A percentile compares a stretch with the other conserved stretches of the same genome.
Evolutionary conservation across 2,797 vertebrate genomes (phyloP).

Genomic region (Acestrorhynchus altus): DNA sequence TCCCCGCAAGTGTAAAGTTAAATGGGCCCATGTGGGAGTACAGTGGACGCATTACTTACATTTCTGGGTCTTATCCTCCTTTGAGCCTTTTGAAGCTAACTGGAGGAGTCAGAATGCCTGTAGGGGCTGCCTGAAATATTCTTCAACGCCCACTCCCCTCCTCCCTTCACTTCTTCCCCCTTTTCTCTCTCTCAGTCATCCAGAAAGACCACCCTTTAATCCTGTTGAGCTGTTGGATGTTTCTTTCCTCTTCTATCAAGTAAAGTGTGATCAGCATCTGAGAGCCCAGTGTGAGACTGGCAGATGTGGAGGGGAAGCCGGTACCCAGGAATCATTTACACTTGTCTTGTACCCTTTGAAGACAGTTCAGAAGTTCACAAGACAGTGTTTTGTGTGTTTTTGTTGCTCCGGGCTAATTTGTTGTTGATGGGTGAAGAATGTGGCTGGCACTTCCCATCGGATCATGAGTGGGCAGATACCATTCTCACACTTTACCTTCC

Average conservation of each 20-base stretch:
- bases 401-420: slow-evolving; percentile 4
- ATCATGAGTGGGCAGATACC: neutral
- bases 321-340: neutral
- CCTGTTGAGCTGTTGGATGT: slow-evolving; percentile 6
- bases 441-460: slow-evolving; percentile 1
- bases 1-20: slow-evolving; percentile 37
- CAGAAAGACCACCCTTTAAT: slow-evolving; percentile 23
- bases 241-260: neutral
- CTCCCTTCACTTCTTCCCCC: slow-evolving; percentile 21
- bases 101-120: slow-evolving; percentile 55
- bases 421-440: slow-evolving; percentile 1
- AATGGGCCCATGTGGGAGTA: slow-evolving; percentile 48
- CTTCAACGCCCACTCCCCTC: slow-evolving; percentile 43
- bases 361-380: slow-evolving; percentile 10
- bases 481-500: neutral
- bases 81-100: slow-evolving; percentile 57
- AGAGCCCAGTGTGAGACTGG: neutral
- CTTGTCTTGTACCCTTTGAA: slow-evolving; percentile 5
- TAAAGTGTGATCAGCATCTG: slow-evolving; percentile 7
- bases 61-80: slow-evolving; percentile 42
- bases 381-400: neutral
- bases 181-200: slow-evolving; percentile 4
- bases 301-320: neutral
- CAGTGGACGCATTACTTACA: slow-evolving; percentile 46
- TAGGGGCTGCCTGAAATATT: slow-evolving; percentile 57